phyloP scores from a whole-genome alignment of 2,113 vertebrate species.

The Clinocottus analis region DNA sequence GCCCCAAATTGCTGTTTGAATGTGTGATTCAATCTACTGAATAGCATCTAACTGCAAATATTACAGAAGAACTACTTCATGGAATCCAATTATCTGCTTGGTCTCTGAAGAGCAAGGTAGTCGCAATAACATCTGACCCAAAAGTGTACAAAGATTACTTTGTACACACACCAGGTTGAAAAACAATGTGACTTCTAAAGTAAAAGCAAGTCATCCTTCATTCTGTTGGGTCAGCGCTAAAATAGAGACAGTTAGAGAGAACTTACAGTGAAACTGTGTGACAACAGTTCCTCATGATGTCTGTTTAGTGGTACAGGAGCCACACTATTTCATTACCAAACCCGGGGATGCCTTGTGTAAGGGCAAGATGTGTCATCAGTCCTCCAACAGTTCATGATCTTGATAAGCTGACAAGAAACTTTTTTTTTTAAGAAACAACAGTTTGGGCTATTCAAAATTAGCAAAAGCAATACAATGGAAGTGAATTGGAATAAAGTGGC shows the following conservation, averaged over 20 bases:
- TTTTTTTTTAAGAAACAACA: neutral
- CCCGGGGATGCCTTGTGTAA: conserved; percentile 29
- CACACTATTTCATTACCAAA: conserved; percentile 55
- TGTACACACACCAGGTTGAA: conserved; percentile 19
- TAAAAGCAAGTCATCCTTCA: conserved; percentile 42
- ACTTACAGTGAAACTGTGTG: conserved; percentile 40
- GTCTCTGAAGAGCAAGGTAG: neutral
- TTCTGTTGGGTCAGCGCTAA: conserved; percentile 51
- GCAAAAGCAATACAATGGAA: neutral
- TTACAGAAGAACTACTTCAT: neutral
- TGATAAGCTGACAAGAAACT: neutral
- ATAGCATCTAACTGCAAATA: neutral
- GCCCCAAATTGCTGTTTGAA: neutral
- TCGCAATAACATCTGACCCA: neutral
- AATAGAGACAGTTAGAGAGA: conserved; percentile 53
- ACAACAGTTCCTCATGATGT: conserved; percentile 54
- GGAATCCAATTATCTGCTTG: neutral
- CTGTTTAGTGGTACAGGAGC: conserved; percentile 33
- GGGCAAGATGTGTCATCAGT: conserved; percentile 49
- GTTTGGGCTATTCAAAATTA: neutral
- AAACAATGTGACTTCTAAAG: conserved; percentile 22
- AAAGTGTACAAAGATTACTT: conserved; percentile 17
- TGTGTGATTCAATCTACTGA: neutral
- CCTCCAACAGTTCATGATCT: conserved; percentile 24
- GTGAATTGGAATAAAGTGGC: conserved; percentile 18